Percentiles rank a stretch among this genome's conserved stretches.
These are phyloP conservation scores for Bombus polaris DNA, from an alignment of 1,140 invertebrate genomes.

Conservation along the genomic window DNA sequence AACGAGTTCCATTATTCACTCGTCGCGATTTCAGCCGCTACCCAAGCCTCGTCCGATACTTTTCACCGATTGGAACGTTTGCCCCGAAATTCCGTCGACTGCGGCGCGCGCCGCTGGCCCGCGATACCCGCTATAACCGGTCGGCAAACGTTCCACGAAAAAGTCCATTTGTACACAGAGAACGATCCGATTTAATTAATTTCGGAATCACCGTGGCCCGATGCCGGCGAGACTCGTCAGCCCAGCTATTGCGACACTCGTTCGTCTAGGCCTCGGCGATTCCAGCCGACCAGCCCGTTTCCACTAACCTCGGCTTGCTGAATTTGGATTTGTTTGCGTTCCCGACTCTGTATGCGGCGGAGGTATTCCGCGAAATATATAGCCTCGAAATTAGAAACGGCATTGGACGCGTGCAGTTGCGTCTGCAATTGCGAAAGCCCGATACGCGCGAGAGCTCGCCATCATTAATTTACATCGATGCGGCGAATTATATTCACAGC, in stretches of 20 bases:
- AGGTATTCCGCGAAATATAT: not conserved
- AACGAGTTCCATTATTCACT: conserved; percentile 8
- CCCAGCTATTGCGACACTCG: not conserved
- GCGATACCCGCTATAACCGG: conserved; percentile 3
- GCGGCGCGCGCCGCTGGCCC: not conserved
- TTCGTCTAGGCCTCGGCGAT: not conserved
- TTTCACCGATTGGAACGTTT: not conserved
- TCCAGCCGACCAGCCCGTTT: not conserved
- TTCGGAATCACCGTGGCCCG: conserved; percentile 29
- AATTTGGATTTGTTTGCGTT: conserved; percentile 4
- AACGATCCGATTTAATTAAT: conserved; percentile 40
- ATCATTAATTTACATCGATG: conserved; percentile 59
- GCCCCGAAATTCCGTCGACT: conserved; percentile 4
- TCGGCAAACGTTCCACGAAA: conserved; percentile 28
- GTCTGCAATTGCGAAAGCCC: conserved; percentile 12
- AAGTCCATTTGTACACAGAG: conserved; percentile 14
- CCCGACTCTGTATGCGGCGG: not conserved
- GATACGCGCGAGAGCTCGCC: conserved; percentile 8
- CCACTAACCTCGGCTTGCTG: too few relatives aligned
- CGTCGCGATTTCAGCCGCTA: not conserved
- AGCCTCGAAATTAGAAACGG: conserved; percentile 31
- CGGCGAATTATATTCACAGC: conserved; percentile 50
- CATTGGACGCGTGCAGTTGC: too few relatives aligned
- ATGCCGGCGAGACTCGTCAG: not conserved
- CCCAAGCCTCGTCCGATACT: not conserved